Conservation (phyloP, 2,113 vertebrate species). For the Nanger granti region DNA sequence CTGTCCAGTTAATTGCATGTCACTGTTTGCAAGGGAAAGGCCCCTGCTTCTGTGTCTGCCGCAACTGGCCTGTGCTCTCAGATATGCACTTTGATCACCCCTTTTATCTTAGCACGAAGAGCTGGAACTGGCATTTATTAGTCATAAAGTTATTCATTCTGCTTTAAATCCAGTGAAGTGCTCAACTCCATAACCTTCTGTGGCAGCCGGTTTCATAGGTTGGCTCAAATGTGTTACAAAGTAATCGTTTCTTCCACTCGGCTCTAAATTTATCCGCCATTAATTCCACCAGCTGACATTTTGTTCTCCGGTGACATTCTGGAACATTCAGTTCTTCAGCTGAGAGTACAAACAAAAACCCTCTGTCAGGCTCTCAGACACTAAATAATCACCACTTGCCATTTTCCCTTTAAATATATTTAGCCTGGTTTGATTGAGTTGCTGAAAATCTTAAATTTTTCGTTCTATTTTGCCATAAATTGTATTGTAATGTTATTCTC, state of each 20-base stretch:
- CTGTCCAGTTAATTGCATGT: not conserved
- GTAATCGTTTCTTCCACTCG: constrained; percentile 36
- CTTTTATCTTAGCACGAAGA: constrained; percentile 38
- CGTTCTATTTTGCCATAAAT: not conserved
- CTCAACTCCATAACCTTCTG: constrained; percentile 14
- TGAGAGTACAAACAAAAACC: constrained; percentile 50
- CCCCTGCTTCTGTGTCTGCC: not conserved
- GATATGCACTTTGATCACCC: not conserved
- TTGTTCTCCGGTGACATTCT: constrained; percentile 46
- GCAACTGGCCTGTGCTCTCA: not conserved
- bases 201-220: constrained; percentile 42
- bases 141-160: constrained; percentile 20
- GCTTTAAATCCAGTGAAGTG: not conserved
- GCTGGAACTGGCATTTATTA: constrained; percentile 23
- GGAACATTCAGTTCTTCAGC: constrained; percentile 56
- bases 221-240: constrained; percentile 48
- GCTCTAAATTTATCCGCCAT: constrained; percentile 63
- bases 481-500: not conserved
- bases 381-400: constrained; percentile 49
- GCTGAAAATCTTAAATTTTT: constrained; percentile 15
- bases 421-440: constrained; percentile 18
- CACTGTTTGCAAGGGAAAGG: not conserved
- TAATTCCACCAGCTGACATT: constrained; percentile 59
- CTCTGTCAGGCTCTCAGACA: constrained; percentile 22
- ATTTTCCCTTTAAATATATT: constrained; percentile 37